Evolutionary conservation across 2,797 vertebrate species (phyloP), one percentile per base, ranked within the genome.

Genomic region (Buphagus erythrorhynchus): DNA sequence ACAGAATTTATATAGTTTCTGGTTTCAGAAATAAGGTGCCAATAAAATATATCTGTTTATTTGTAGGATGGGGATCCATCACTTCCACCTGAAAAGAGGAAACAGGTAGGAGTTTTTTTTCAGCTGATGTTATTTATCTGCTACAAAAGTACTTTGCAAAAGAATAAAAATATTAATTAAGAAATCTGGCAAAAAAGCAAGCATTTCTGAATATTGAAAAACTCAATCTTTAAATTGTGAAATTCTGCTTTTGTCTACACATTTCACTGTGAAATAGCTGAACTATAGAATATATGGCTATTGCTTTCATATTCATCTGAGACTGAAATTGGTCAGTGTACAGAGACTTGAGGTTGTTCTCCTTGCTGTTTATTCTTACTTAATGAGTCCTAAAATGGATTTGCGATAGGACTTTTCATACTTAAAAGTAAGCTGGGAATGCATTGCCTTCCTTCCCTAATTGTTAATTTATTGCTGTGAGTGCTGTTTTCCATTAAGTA

Each of bases 21-120:
- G 45, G 29, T 71, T 90, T 94, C 20, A 71, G 48, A 84, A 95
- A 54, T 75, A 94, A 86, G 16, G 61, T 95, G 29, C 24, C 11
- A 69, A 46, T 91, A 67, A 95, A 93, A 62, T 63, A 6, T 10
- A 11, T 95, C 49, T 74, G 3, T 95, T 97, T 97, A 57, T 94
- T 97, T 97, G 71, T 90, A 99, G 99, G 99, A 99, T 95, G 99
- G 99, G 29, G 99, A 99, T 94, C 98, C 98, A 3, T 98, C 99
- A 11, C 98, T 99, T 93, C 99, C 99, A 1, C 99, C 99, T n/a
- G 99, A 99, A 93, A 99, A 99, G 96, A 99, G 99, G 69, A 99
- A 99, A 93, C 99, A 99, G 98, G 99, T 99, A 95, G 97, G 98
- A 80, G 77, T 62, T 38, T 73, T 85, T 75, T 93, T 72, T 85